Conservation (phyloP, 64 coral and sea anemone genomes). For the Pocillopora damicornis region DNA sequence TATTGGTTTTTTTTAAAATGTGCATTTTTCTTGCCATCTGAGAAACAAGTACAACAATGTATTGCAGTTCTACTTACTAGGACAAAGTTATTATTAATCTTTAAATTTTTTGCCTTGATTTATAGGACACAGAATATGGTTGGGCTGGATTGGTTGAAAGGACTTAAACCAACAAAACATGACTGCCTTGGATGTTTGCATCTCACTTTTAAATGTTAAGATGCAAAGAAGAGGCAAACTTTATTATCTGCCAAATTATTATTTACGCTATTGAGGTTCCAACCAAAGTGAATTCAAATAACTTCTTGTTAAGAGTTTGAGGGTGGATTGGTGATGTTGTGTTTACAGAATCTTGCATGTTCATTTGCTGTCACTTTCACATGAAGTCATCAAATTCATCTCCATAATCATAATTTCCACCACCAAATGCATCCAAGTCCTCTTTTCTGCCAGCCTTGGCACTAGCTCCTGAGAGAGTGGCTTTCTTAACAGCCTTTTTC, state of each 20-base stretch:
- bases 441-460: constrained; percentile 61
- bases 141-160: no score
- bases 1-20: no score
- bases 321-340: not conserved
- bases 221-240: no score
- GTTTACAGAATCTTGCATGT: not conserved
- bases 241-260: not conserved
- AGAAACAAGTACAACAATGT: no score
- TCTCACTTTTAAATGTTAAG: no score
- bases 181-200: no score
- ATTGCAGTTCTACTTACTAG: no score
- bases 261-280: not conserved
- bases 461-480: constrained; percentile 53
- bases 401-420: constrained; percentile 60
- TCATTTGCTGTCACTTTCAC: constrained; percentile 22
- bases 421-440: constrained; percentile 75
- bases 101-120: no score
- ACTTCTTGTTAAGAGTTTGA: not conserved
- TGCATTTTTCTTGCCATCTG: no score
- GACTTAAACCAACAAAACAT: no score
- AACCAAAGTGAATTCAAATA: not conserved
- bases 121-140: no score
- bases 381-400: constrained; percentile 78
- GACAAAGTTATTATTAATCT: no score
- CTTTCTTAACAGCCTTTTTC: constrained; percentile 65